Evolutionary conservation across 2,113 vertebrate genomes (phyloP).

Genomic region (Otus sunia): DNA sequence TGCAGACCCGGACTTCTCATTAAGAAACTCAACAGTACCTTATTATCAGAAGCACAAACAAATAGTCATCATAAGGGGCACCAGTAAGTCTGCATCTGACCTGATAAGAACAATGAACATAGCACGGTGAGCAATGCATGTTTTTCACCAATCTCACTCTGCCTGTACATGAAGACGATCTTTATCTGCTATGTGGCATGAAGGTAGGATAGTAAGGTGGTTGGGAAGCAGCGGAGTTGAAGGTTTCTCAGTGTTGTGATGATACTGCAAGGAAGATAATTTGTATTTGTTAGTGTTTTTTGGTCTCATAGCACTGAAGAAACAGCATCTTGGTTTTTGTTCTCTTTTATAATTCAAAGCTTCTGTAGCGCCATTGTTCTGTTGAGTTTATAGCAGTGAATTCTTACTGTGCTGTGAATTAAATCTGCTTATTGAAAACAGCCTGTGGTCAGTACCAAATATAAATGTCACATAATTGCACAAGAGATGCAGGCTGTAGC

Average conservation of each 20-base stretch:
- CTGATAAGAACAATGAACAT: constrained; percentile 46
- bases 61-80: constrained; percentile 14
- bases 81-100: constrained; percentile 43
- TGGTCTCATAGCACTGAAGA: neutral
- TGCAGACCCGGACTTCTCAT: neutral
- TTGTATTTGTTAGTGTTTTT: neutral
- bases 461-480: neutral
- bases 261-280: neutral
- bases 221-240: neutral
- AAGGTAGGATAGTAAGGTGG: neutral
- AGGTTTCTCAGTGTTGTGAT: neutral
- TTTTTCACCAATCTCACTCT: constrained; percentile 27
- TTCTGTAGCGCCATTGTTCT: neutral
- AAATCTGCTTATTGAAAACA: neutral
- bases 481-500: neutral
- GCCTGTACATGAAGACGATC: neutral
- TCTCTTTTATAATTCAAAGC: neutral
- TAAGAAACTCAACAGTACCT: neutral
- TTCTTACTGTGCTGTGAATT: neutral
- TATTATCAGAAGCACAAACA: neutral
- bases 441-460: neutral
- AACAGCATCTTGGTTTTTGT: neutral
- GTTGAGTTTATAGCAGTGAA: neutral
- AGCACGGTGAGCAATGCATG: constrained; percentile 45
- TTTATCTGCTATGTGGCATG: neutral